Evolutionary conservation across 30 jellyfish, hydroid and myxozoan species (phyloP).

Genomic region (Turritopsis rubra): DNA sequence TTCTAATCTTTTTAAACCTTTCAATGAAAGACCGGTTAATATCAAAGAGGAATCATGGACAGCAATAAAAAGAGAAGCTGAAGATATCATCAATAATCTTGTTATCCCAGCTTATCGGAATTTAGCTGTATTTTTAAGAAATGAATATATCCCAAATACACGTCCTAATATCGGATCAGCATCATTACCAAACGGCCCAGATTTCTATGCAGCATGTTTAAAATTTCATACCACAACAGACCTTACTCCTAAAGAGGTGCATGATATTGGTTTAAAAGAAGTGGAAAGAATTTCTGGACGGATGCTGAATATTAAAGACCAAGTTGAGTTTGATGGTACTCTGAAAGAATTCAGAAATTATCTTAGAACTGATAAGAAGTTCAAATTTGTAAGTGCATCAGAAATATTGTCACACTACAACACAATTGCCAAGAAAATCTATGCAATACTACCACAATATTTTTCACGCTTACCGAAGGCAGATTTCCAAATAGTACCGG

Average conservation of each 20-base stretch:
- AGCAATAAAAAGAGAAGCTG: conserved; percentile 31
- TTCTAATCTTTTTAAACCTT: conserved; percentile 51
- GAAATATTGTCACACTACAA: conserved; percentile 59
- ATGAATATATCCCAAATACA: conserved; percentile 43
- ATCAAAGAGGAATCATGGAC: conserved; percentile 29
- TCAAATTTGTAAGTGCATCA: conserved; percentile 38
- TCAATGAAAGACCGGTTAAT: conserved; percentile 31
- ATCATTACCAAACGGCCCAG: conserved; percentile 50
- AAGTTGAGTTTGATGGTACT: conserved; percentile 53
- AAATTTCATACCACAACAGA: conserved; percentile 79
- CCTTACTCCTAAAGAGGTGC: conserved; percentile 60
- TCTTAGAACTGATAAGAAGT: conserved; percentile 51
- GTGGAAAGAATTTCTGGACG: conserved; percentile 58
- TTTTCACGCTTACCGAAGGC: conserved; percentile 43
- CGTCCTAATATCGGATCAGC: conserved; percentile 45
- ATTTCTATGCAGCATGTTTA: conserved; percentile 63
- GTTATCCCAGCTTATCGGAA: conserved; percentile 38
- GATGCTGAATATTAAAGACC: conserved; percentile 42
- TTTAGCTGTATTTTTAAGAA: conserved; percentile 31
- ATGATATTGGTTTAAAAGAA: conserved; percentile 56
- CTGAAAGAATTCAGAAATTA: conserved; percentile 40
- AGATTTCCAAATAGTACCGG: conserved; percentile 43
- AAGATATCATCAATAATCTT: conserved; percentile 10
- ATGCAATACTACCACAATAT: conserved; percentile 28
- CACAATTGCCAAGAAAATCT: conserved; percentile 29